Conservation (phyloP, 1,140 invertebrate genomes). For the Marisa cornuarietis region DNA sequence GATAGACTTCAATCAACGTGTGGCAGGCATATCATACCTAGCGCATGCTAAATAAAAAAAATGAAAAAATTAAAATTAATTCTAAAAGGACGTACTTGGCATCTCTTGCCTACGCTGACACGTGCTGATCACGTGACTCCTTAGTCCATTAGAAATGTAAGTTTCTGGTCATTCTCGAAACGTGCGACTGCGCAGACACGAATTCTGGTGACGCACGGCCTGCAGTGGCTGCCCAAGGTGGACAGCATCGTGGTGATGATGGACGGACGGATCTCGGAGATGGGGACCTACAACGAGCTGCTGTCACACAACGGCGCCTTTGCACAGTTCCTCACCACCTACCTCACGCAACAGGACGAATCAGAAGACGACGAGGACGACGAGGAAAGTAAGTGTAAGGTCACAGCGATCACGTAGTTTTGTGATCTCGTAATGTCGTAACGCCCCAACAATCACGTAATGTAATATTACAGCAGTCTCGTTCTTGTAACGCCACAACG, state of each 20-base stretch:
- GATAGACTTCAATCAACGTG: too few species aligned
- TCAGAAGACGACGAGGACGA: constrained; percentile 21
- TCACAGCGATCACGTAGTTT: not conserved
- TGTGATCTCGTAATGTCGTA: not conserved
- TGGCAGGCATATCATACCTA: too few species aligned
- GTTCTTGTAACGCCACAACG: not conserved
- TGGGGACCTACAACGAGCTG: constrained; percentile 60
- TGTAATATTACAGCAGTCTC: not conserved
- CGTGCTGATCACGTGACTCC: too few species aligned
- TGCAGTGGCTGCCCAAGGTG: constrained; percentile 60
- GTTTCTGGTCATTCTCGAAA: too few species aligned
- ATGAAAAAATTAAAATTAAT: too few species aligned
- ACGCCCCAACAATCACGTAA: not conserved
- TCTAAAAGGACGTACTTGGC: too few species aligned
- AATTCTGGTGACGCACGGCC: constrained; percentile 62
- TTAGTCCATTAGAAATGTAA: too few species aligned
- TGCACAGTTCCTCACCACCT: constrained; percentile 60
- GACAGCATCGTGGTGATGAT: constrained; percentile 61
- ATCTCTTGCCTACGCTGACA: too few species aligned
- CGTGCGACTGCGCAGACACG: constrained; percentile 39
- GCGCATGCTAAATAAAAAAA: too few species aligned
- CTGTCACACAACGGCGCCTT: constrained; percentile 56
- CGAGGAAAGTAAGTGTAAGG: constrained; percentile 43
- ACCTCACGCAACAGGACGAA: constrained; percentile 30
- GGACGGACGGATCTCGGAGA: constrained; percentile 56